Evolutionary conservation across 1,140 invertebrate species (phyloP).

Genomic region (Drosophila tropicalis): DNA sequence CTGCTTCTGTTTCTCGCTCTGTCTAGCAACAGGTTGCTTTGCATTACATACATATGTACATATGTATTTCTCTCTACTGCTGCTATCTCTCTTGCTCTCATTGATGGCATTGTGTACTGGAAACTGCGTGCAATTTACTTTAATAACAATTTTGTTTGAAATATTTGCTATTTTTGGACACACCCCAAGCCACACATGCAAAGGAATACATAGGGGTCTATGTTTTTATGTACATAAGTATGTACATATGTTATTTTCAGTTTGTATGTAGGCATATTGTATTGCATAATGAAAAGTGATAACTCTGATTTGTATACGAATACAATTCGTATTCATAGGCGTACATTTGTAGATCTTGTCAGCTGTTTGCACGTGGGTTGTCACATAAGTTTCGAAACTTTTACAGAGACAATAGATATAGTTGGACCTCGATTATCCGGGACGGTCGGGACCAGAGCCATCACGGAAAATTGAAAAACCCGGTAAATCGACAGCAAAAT

Average conservation of each 20-base stretch:
- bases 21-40: constrained; percentile 44
- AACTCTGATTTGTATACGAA: constrained; percentile 1
- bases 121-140: constrained; percentile 38
- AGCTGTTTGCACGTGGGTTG: constrained; percentile 1
- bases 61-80: constrained; percentile 29
- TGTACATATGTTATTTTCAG: no score
- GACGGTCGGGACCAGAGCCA: no score
- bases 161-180: constrained; percentile 35
- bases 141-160: constrained; percentile 35
- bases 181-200: constrained; percentile 6
- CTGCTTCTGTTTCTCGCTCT: constrained; percentile 6
- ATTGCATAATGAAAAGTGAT: constrained; percentile 14
- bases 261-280: background rate
- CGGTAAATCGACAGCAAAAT: no score
- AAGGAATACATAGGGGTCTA: constrained; percentile 17
- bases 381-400: background rate
- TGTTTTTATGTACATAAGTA: background rate
- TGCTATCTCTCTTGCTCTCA: constrained; percentile 32
- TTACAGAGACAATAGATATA: background rate
- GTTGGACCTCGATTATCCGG: no score
- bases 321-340: background rate
- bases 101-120: background rate
- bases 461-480: no score
- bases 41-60: constrained; percentile 32
- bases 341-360: background rate